A percentile compares a stretch with the other conserved stretches of the same genome.
These are phyloP conservation scores for Ectropis crepuscularia DNA, from an alignment of 2,888 invertebrate species.

Conservation along the genomic window DNA sequence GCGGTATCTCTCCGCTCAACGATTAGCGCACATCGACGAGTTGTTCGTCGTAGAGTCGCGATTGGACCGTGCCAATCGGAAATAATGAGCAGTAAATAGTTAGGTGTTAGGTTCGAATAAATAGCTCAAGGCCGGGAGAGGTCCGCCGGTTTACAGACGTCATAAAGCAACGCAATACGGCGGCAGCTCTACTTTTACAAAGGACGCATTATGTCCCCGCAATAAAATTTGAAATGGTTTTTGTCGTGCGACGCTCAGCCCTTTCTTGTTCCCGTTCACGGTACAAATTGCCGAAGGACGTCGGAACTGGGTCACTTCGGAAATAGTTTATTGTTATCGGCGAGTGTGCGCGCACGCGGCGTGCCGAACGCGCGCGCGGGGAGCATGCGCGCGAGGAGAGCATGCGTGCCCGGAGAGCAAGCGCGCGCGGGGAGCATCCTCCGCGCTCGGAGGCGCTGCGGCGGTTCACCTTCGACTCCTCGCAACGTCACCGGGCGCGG, in stretches of 20 bases:
- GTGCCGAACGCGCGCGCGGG: slow-evolving; percentile 74
- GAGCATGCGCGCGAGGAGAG: slow-evolving; percentile 74
- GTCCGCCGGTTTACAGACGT: slow-evolving; percentile 50
- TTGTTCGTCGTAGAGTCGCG: slow-evolving; percentile 38
- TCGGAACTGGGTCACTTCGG: slow-evolving; percentile 84
- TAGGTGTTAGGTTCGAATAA: slow-evolving; percentile 46
- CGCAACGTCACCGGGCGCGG: slow-evolving; percentile 58
- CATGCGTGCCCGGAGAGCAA: slow-evolving; percentile 69
- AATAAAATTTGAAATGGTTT: slow-evolving; percentile 66
- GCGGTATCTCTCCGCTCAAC: slow-evolving; percentile 54
- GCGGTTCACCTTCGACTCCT: slow-evolving; percentile 72
- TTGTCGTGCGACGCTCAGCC: slow-evolving; percentile 75
- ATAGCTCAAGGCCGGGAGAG: slow-evolving; percentile 59
- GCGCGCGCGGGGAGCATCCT: slow-evolving; percentile 76
- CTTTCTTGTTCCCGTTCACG: slow-evolving; percentile 83
- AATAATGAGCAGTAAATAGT: slow-evolving; percentile 19
- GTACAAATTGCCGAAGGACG: slow-evolving; percentile 84
- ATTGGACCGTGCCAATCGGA: slow-evolving; percentile 12
- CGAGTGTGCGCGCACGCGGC: slow-evolving; percentile 80
- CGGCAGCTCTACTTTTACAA: slow-evolving; percentile 61
- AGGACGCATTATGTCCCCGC: slow-evolving; percentile 57
- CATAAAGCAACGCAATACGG: slow-evolving; percentile 50
- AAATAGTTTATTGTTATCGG: slow-evolving; percentile 85
- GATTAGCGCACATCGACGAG: slow-evolving; percentile 69
- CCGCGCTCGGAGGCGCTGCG: slow-evolving; percentile 63